phyloP scores from a whole-genome alignment of 1,140 invertebrate genomes.

The Homarus americanus region DNA sequence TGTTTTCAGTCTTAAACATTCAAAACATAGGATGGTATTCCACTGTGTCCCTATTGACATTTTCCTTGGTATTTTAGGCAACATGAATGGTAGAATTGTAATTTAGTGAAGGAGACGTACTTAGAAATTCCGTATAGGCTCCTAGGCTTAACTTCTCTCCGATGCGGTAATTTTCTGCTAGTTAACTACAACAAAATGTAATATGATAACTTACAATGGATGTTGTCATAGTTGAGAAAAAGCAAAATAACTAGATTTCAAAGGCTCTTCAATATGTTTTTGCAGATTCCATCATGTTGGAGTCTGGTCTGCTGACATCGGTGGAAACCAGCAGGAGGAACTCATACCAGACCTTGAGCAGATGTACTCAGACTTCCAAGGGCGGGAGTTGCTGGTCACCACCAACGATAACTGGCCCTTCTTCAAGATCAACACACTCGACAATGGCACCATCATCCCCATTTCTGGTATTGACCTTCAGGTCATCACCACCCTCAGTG shows the following conservation, averaged over 20 bases:
- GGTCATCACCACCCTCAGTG: slow-evolving; percentile 35
- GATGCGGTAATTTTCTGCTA: not conserved
- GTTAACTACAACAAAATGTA: not conserved
- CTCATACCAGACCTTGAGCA: not conserved
- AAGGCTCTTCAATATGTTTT: not conserved
- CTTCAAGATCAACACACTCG: slow-evolving; percentile 39
- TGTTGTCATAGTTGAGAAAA: not conserved
- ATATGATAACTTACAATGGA: not conserved
- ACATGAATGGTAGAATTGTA: not conserved
- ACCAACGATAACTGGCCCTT: slow-evolving; percentile 53
- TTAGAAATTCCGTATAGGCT: not conserved
- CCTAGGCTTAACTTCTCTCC: not conserved
- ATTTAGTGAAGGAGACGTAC: not conserved
- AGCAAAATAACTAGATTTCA: not conserved
- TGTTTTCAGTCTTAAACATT: too few relatives aligned
- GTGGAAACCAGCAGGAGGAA: not conserved
- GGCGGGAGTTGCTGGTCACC: slow-evolving; percentile 27
- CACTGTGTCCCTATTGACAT: too few relatives aligned
- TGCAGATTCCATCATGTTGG: not conserved
- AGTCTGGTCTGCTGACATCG: not conserved
- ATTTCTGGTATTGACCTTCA: slow-evolving; percentile 32
- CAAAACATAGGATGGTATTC: too few relatives aligned
- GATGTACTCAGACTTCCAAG: slow-evolving; percentile 25
- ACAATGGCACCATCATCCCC: slow-evolving; percentile 40
- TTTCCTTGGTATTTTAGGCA: not conserved